Percentiles rank a stretch among this genome's conserved stretches.
Evolutionary conservation across 37 sponge, comb jelly and placozoan genomes (phyloP).

Genomic region (Cladorhizidae sp.): DNA sequence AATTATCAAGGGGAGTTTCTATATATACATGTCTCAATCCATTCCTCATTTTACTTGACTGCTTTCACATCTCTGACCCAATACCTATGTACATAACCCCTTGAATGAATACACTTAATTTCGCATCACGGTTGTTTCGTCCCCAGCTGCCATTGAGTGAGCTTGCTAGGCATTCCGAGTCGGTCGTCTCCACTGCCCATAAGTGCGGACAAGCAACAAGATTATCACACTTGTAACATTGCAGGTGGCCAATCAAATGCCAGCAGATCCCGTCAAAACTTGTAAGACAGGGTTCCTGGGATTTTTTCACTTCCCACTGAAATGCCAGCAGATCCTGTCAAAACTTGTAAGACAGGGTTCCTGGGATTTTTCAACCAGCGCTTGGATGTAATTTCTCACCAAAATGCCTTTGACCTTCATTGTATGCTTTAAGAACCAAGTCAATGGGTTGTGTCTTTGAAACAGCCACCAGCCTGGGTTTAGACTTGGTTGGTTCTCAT

Average conservation of each 20-base stretch:
- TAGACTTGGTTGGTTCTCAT: not conserved
- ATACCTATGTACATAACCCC: too few relatives aligned
- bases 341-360: too few relatives aligned
- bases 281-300: constrained; percentile 18
- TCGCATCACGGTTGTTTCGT: not conserved
- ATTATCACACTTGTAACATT: constrained; percentile 78
- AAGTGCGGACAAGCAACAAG: constrained; percentile 49
- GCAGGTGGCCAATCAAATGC: constrained; percentile 95
- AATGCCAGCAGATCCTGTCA: too few relatives aligned
- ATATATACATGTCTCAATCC: too few relatives aligned
- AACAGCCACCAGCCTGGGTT: constrained; percentile 78
- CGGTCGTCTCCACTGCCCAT: constrained; percentile 75
- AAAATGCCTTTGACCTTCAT: constrained; percentile 83
- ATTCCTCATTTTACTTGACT: too few relatives aligned
- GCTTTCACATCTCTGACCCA: too few relatives aligned
- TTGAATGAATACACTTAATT: constrained; percentile 73
- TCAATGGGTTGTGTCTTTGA: constrained; percentile 78
- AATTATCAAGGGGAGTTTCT: too few relatives aligned
- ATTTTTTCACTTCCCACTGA: too few relatives aligned
- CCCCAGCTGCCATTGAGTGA: constrained; percentile 57
- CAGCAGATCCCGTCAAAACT: constrained; percentile 71
- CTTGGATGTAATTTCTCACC: constrained; percentile 94
- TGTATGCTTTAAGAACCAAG: constrained; percentile 64
- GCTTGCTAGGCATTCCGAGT: constrained; percentile 64
- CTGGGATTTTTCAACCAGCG: constrained; percentile 66